Evolutionary conservation across 92 coral and sea anemone genomes (phyloP), one percentile per base, ranked within the genome.

Genomic region (Zoanthus solanderi): DNA sequence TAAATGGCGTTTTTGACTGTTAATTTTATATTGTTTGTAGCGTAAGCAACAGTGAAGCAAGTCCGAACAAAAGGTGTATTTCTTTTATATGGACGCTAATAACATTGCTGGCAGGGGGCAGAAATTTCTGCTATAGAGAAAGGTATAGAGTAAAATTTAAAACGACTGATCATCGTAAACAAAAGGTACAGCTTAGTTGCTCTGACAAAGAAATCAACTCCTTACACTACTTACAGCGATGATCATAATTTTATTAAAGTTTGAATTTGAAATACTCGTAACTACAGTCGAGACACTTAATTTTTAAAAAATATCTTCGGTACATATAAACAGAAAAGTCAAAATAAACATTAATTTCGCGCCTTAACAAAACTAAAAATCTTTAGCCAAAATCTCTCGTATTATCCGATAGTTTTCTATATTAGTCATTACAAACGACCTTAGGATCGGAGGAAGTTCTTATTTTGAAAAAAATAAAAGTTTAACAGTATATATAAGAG

Each of bases 21-120:
- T 61, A 76, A 77, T 76, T 88, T 85, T 71, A 83, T 89, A 83
- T 72, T 76, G 88, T 52, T 47, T 3, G 75, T 13, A 12, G 31
- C 7, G 45, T 23, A 3, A 69, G 2, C 42, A 67, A 67, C 15
- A 67, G 10, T 10, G n/a, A 11, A 30, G 75, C 75, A 1, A 9
- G 42, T 69, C 37, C 9, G 12, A 69, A 69, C 16, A 34, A 69
- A 78, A 75, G 75, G 34, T 87, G 91, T 71, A 63, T 63, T 60
- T 23, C 42, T 37, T 37, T 2, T 37, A 37, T 37, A 37, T 37
- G 42, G 42, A 37, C 42, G 69, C 17, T 17, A 63, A 63, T n/a
- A 63, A 17, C 31, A 63, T 63, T 63, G 29, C 30, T 7, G 17
- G 69, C 8, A 23, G 29, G 69, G 69, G 69, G 23, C 30, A 17